Percentiles rank a stretch among this genome's conserved stretches.
Conservation (phyloP, 2,888 invertebrate genomes). For the Lingula anatina region DNA sequence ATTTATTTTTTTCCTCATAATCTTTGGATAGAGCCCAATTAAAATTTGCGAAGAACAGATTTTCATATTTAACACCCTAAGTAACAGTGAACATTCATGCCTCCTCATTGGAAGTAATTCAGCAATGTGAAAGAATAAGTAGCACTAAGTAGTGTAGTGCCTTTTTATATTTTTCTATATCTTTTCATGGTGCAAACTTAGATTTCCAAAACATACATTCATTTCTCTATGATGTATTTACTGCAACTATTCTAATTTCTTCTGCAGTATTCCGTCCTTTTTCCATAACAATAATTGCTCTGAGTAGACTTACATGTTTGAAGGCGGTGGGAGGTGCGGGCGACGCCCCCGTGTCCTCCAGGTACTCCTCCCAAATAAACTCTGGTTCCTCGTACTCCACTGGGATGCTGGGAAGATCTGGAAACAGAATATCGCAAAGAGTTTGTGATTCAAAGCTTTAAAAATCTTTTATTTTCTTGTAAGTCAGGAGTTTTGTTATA, state of each 20-base stretch:
- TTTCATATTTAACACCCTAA: no score
- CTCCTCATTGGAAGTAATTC: background rate
- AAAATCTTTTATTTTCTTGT: background rate
- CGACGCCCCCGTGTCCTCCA: slow-evolving; percentile 61
- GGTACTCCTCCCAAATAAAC: slow-evolving; percentile 63
- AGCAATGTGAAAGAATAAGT: background rate
- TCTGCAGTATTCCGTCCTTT: no score
- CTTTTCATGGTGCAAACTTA: no score
- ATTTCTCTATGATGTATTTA: no score
- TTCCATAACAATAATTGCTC: no score
- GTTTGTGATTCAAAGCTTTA: background rate
- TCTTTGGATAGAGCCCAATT: no score
- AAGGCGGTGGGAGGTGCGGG: slow-evolving; percentile 67
- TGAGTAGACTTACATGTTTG: slow-evolving; percentile 63
- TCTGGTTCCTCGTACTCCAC: slow-evolving; percentile 20
- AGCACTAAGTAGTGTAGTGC: background rate
- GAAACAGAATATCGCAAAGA: background rate
- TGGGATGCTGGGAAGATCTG: background rate
- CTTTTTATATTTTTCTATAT: background rate
- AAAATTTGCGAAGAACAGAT: no score
- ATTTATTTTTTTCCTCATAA: no score
- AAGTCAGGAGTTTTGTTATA: no score
- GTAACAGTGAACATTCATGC: no score
- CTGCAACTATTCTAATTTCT: no score
- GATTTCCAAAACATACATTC: no score